These are phyloP conservation scores for Mormyrops boulengeri DNA, from an alignment of 2,797 vertebrate genomes.

Conservation along the genomic window DNA sequence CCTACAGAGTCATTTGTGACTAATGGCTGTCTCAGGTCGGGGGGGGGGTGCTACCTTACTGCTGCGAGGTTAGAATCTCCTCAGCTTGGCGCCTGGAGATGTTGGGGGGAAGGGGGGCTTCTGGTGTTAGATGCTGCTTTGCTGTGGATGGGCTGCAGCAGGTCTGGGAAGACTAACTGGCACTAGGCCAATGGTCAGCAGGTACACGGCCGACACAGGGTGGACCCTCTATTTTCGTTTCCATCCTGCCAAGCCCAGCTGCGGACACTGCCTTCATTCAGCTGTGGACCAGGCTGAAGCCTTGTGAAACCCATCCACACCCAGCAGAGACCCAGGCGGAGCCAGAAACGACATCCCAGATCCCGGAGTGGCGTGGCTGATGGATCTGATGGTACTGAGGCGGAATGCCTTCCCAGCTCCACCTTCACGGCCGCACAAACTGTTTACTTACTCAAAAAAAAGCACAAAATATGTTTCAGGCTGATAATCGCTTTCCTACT, in stretches of 20 bases:
- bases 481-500: background rate
- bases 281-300: background rate
- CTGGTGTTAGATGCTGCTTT: conserved; percentile 20
- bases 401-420: background rate
- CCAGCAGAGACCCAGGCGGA: background rate
- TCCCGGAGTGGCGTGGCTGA: background rate
- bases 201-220: conserved; percentile 31
- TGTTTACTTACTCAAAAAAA: conserved; percentile 15
- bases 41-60: background rate
- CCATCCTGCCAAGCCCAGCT: conserved; percentile 35
- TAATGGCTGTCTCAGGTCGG: conserved; percentile 15
- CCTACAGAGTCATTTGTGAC: conserved; percentile 19
- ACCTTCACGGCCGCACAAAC: background rate
- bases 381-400: conserved; percentile 27
- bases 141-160: conserved; percentile 10
- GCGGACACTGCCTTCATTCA: conserved; percentile 45
- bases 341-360: background rate
- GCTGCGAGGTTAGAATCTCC: background rate
- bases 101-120: background rate
- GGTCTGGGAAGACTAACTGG: conserved; percentile 43
- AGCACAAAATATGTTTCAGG: background rate
- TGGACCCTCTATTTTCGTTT: conserved; percentile 60
- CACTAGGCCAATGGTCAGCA: conserved; percentile 36
- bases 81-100: background rate
- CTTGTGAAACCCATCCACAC: conserved; percentile 30